A percentile compares a stretch with the other conserved stretches of the same genome.
Evolutionary conservation across 1,140 invertebrate genomes (phyloP).

Genomic region (Macrocentrus cingulum): DNA sequence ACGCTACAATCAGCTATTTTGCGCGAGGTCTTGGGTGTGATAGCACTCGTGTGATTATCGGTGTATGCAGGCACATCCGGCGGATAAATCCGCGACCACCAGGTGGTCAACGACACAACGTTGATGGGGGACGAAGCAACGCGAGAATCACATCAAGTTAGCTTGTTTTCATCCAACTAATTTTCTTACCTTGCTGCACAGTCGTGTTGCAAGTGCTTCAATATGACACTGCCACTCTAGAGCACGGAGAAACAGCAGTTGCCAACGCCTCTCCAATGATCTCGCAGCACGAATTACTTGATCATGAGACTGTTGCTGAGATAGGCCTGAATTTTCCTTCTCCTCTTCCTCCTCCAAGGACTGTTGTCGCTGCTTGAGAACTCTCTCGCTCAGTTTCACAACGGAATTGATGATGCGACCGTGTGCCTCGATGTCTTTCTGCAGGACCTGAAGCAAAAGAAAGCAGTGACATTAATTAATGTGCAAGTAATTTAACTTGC

Average conservation of each 20-base stretch:
- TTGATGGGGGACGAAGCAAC: too few relatives aligned
- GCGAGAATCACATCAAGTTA: too few relatives aligned
- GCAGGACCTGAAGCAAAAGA: slow-evolving; percentile 70
- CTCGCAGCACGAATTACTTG: slow-evolving; percentile 53
- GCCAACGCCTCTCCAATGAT: slow-evolving; percentile 81
- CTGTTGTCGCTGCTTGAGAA: slow-evolving; percentile 39
- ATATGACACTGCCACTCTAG: slow-evolving; percentile 87
- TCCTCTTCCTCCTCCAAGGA: slow-evolving; percentile 33
- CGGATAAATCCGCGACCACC: too few relatives aligned
- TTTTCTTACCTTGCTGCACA: slow-evolving; percentile 51
- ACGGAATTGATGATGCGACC: slow-evolving; percentile 79
- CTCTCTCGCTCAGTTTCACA: slow-evolving; percentile 62
- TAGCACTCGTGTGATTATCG: too few relatives aligned
- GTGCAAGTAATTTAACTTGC: too few relatives aligned
- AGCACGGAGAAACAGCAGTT: slow-evolving; percentile 80
- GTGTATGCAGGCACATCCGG: too few relatives aligned
- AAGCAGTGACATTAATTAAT: slow-evolving; percentile 23
- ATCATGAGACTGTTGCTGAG: slow-evolving; percentile 28
- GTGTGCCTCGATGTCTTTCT: slow-evolving; percentile 82
- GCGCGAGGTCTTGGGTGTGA: too few relatives aligned
- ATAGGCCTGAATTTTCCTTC: slow-evolving; percentile 12
- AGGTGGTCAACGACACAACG: slow-evolving; percentile 24
- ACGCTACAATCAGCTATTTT: too few relatives aligned
- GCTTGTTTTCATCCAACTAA: too few relatives aligned
- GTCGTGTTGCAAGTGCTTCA: slow-evolving; percentile 63